Percentiles rank a stretch among this genome's conserved stretches.
These are phyloP conservation scores for Notiomystis cincta DNA, from an alignment of 2,113 vertebrate species.

Conservation along the genomic window DNA sequence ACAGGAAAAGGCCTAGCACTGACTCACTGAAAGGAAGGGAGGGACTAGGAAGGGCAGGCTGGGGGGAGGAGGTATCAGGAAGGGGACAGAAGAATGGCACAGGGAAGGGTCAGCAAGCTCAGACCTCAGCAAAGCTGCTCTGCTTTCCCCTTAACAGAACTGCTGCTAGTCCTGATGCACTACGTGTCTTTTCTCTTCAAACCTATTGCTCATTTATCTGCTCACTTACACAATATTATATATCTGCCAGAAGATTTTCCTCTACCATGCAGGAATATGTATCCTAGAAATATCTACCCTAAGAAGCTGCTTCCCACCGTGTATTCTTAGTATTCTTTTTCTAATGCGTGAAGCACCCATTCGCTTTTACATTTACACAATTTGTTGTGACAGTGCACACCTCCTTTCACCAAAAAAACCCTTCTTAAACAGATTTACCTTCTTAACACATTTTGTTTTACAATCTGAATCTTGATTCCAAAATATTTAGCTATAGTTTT, in stretches of 20 bases:
- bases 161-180: not conserved
- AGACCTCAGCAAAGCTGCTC: not conserved
- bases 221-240: not conserved
- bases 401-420: not conserved
- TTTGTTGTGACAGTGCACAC: not conserved
- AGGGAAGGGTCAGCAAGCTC: not conserved
- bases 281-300: not conserved
- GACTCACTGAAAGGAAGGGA: slow-evolving; percentile 50
- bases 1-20: slow-evolving; percentile 32
- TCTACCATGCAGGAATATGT: not conserved
- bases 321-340: not conserved
- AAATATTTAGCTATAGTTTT: not conserved
- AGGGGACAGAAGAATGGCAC: not conserved
- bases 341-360: not conserved
- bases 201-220: not conserved
- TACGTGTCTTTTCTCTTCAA: not conserved
- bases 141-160: not conserved
- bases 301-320: not conserved
- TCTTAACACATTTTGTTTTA: not conserved
- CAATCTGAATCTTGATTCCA: not conserved
- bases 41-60: not conserved
- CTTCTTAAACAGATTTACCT: not conserved
- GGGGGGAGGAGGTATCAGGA: not conserved
- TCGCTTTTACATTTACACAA: not conserved
- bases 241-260: not conserved